Conservation (phyloP, 2,113 vertebrate species). For the Rhynchomys soricoides region DNA sequence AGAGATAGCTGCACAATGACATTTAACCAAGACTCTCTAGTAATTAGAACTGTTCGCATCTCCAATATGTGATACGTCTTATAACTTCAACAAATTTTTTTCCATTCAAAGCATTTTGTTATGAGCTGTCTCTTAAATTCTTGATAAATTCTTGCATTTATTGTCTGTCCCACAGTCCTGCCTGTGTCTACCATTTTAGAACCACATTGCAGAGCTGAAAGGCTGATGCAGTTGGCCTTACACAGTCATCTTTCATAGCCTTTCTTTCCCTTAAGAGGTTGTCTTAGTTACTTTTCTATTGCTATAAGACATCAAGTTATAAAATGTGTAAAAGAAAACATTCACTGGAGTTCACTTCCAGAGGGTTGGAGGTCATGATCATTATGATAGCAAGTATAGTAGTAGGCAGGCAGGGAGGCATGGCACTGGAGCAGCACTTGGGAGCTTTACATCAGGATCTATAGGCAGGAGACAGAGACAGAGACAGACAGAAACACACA, state of each 20-base stretch:
- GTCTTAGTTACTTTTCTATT: background rate
- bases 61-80: background rate
- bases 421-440: background rate
- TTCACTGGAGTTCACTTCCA: background rate
- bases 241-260: background rate
- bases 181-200: background rate
- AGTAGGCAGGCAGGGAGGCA: background rate
- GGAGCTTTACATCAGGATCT: background rate
- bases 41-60: background rate
- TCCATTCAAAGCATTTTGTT: background rate
- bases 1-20: background rate
- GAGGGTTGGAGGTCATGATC: background rate
- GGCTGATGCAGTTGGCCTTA: background rate
- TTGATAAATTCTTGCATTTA: background rate
- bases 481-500: no score
- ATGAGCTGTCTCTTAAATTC: background rate
- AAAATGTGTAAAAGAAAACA: background rate
- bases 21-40: constrained; percentile 43
- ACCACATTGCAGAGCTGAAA: background rate
- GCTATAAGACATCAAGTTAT: background rate
- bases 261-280: background rate
- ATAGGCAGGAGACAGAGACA: no score
- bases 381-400: background rate
- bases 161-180: background rate
- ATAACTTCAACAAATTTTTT: background rate